phyloP scores from a whole-genome alignment of 2,888 invertebrate genomes.

The Nomada ruficornis region DNA sequence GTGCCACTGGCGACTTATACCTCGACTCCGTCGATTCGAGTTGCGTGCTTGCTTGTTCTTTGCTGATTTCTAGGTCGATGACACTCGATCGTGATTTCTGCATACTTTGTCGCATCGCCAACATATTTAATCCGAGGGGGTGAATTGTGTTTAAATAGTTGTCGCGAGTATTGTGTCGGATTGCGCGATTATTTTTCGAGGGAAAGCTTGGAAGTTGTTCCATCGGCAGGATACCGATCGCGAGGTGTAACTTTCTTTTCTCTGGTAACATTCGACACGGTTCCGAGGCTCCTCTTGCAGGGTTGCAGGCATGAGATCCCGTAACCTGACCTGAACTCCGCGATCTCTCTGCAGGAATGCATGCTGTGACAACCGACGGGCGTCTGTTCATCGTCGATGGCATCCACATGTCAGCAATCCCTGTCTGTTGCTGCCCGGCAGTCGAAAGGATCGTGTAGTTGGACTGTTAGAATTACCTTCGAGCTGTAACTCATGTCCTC shows the following conservation, averaged over 20 bases:
- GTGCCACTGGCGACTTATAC: slow-evolving; percentile 58
- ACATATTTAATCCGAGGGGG: no score
- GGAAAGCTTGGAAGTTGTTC: no score
- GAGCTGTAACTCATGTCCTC: slow-evolving; percentile 33
- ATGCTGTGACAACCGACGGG: slow-evolving; percentile 46
- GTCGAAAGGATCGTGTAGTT: slow-evolving; percentile 25
- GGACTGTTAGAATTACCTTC: slow-evolving; percentile 32
- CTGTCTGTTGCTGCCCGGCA: slow-evolving; percentile 43
- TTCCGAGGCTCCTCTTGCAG: not conserved
- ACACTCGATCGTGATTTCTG: slow-evolving; percentile 36
- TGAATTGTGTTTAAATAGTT: no score
- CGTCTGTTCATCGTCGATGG: slow-evolving; percentile 51
- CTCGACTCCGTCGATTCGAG: slow-evolving; percentile 35
- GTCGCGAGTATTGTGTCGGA: no score
- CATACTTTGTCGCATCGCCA: not conserved
- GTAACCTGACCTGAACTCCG: slow-evolving; percentile 43
- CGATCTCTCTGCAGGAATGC: slow-evolving; percentile 49
- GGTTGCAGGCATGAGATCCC: slow-evolving; percentile 18
- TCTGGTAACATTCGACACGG: not conserved
- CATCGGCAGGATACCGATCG: no score
- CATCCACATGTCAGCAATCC: slow-evolving; percentile 50
- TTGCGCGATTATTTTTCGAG: no score
- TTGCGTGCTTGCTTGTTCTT: slow-evolving; percentile 31
- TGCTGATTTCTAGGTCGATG: slow-evolving; percentile 44
- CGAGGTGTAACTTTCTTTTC: no score